A percentile compares a stretch with the other conserved stretches of the same genome.
Conservation (phyloP, 1,140 invertebrate genomes). For the Nasonia giraulti region DNA sequence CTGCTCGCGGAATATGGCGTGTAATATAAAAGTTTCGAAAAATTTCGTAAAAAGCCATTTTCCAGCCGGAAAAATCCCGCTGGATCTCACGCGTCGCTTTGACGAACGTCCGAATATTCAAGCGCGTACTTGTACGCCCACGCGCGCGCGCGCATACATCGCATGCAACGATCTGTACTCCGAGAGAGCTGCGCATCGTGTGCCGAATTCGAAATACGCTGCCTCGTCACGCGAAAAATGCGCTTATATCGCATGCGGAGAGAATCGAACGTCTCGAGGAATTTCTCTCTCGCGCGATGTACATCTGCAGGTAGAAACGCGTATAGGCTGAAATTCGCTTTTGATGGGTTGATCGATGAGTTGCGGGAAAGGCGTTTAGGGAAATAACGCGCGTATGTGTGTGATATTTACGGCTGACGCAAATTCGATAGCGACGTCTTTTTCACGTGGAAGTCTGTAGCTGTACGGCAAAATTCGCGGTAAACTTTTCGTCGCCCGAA, state of each 20-base stretch:
- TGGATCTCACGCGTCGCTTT: no score
- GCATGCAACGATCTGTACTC: no score
- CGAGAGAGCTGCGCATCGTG: background rate
- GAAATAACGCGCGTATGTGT: background rate
- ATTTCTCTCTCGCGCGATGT: no score
- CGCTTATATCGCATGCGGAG: background rate
- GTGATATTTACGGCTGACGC: background rate
- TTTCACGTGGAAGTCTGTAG: background rate
- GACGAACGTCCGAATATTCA: no score
- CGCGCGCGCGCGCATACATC: no score
- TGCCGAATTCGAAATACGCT: background rate
- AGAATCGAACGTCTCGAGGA: no score
- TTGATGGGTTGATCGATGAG: background rate
- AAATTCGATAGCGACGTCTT: background rate
- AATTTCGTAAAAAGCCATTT: no score
- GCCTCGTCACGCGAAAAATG: background rate
- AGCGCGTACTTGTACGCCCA: no score
- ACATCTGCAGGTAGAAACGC: background rate
- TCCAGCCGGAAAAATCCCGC: no score
- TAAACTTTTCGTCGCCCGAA: background rate
- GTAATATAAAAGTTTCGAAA: no score
- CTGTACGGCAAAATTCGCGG: background rate
- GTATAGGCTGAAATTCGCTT: background rate
- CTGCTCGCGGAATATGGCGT: no score
- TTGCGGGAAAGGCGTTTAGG: background rate